Evolutionary conservation across 2,797 vertebrate species (phyloP).

Genomic region (Amblyraja radiata): DNA sequence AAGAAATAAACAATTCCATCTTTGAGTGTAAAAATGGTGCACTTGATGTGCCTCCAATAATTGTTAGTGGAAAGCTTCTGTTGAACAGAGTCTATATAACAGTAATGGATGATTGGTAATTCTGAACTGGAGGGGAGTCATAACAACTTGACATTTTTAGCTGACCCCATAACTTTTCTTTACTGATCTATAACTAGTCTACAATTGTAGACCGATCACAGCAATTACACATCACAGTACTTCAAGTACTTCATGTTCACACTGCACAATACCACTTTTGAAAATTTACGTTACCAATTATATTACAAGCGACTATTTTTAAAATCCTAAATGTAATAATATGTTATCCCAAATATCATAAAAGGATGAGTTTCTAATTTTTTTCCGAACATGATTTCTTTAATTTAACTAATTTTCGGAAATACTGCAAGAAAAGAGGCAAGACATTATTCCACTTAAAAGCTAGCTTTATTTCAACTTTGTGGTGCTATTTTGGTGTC

Average conservation of each 20-base stretch:
- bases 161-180: slow-evolving; percentile 13
- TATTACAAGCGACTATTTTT: neutral
- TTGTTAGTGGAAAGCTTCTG: neutral
- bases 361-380: neutral
- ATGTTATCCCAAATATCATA: neutral
- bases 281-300: neutral
- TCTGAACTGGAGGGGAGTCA: neutral
- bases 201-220: neutral
- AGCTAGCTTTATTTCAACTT: slow-evolving; percentile 47
- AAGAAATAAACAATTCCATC: neutral
- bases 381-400: neutral
- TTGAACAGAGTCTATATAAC: neutral
- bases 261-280: neutral
- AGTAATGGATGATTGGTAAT: neutral
- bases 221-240: neutral
- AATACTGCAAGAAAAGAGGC: neutral
- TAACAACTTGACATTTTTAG: slow-evolving; percentile 14
- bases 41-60: neutral
- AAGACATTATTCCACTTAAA: slow-evolving; percentile 30
- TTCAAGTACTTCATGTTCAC: neutral
- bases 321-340: neutral
- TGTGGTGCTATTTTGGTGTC: slow-evolving; percentile 48
- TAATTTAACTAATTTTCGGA: neutral
- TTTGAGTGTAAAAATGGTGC: neutral
- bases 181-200: neutral